A percentile compares a stretch with the other conserved stretches of the same genome.
These are phyloP conservation scores for Paramormyrops kingsleyae DNA, from an alignment of 2,113 vertebrate species.

Conservation along the genomic window DNA sequence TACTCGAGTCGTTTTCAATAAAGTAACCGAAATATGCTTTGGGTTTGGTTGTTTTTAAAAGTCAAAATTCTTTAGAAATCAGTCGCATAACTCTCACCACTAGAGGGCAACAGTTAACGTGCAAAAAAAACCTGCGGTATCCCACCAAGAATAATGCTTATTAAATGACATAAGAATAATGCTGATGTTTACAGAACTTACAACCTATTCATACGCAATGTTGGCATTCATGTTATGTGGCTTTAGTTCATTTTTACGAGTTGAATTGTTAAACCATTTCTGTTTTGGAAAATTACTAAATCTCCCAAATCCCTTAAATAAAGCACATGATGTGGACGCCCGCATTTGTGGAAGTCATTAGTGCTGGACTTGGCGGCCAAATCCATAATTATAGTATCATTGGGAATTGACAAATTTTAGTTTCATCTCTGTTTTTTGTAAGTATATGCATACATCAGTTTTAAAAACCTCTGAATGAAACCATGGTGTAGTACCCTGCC, in stretches of 20 bases:
- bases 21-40: not conserved
- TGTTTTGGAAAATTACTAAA: not conserved
- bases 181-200: not conserved
- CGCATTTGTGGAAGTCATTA: not conserved
- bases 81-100: not conserved
- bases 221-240: not conserved
- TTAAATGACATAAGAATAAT: too few relatives aligned
- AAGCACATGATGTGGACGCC: not conserved
- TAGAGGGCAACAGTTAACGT: conserved; percentile 4
- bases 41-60: not conserved
- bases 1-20: not conserved
- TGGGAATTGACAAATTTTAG: not conserved
- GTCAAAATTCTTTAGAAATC: not conserved
- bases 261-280: not conserved
- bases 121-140: not conserved
- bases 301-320: not conserved
- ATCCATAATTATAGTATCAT: not conserved
- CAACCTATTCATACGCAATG: not conserved
- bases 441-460: not conserved
- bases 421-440: not conserved
- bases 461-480: not conserved
- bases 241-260: not conserved
- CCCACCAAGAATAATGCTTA: not conserved
- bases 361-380: not conserved
- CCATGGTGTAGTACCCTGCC: too few relatives aligned